These are phyloP conservation scores for Synergus umbraculus DNA, from an alignment of 2,888 invertebrate species.

Conservation along the genomic window DNA sequence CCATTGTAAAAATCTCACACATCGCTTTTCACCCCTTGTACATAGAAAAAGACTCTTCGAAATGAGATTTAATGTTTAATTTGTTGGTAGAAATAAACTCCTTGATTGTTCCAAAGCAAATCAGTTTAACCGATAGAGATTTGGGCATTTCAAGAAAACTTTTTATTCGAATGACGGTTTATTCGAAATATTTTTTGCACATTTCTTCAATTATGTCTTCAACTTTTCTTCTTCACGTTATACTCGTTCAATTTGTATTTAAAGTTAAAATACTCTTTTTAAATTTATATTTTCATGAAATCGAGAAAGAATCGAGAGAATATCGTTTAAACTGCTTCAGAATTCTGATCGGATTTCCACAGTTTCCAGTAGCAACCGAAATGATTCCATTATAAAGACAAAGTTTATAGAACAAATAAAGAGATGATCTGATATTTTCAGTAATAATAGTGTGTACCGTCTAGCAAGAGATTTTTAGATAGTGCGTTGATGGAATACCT, in stretches of 20 bases:
- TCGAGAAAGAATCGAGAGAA: background rate
- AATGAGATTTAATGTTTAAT: background rate
- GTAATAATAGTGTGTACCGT: background rate
- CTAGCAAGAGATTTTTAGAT: background rate
- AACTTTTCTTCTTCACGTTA: background rate
- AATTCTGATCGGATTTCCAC: background rate
- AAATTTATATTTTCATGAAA: background rate
- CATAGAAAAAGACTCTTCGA: background rate
- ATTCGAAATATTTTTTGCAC: background rate
- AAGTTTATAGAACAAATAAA: background rate
- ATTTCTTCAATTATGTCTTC: background rate
- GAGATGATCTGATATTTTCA: background rate
- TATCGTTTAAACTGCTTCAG: background rate
- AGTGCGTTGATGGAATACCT: background rate
- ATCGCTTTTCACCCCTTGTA: slow-evolving; percentile 1
- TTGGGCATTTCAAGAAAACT: background rate
- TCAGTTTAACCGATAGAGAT: background rate
- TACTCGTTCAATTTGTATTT: background rate
- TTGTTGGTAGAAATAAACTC: slow-evolving; percentile 3
- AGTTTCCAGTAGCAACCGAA: slow-evolving; percentile 25
- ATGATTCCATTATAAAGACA: slow-evolving; percentile 25
- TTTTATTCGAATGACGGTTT: too few species aligned
- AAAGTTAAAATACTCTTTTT: background rate
- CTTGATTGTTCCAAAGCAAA: background rate
- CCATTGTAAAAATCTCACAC: background rate